phyloP scores from a whole-genome alignment of 2,797 vertebrate genomes.

The Argentina silus region DNA sequence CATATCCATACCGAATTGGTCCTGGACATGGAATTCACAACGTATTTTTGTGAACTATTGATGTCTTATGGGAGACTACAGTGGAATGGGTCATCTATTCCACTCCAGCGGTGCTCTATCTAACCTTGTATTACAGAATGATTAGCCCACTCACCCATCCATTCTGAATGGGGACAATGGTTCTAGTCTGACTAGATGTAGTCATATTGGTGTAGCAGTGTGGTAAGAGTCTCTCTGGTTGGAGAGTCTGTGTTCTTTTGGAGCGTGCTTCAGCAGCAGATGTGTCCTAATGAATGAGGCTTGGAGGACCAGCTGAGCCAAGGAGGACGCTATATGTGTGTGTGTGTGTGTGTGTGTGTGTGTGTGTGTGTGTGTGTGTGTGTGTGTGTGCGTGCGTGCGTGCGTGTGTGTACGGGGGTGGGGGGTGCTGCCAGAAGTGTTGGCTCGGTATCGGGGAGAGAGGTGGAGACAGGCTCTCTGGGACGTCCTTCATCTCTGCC shows the following conservation, averaged over 20 bases:
- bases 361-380: too few relatives aligned
- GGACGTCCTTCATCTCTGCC: slow-evolving; percentile 56
- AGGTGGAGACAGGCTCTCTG: slow-evolving; percentile 64
- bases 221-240: slow-evolving; percentile 36
- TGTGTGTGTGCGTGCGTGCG: too few relatives aligned
- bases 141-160: too few relatives aligned
- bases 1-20: background rate
- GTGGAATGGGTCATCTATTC: slow-evolving; percentile 21
- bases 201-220: slow-evolving; percentile 32
- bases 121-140: too few relatives aligned
- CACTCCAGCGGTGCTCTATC: slow-evolving; percentile 12
- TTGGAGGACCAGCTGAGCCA: slow-evolving; percentile 64
- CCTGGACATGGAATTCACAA: too few relatives aligned
- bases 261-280: slow-evolving; percentile 38
- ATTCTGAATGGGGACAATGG: too few relatives aligned
- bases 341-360: too few relatives aligned
- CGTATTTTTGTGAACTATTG: too few relatives aligned
- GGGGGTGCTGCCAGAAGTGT: slow-evolving; percentile 64
- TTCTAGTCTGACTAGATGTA: too few relatives aligned
- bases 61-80: too few relatives aligned
- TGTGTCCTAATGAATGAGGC: slow-evolving; percentile 46
- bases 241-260: slow-evolving; percentile 48
- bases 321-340: too few relatives aligned
- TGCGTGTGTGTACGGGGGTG: slow-evolving; percentile 43
- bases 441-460: slow-evolving; percentile 60